Evolutionary conservation across 2,888 invertebrate species (phyloP).

Genomic region (Brassicogethes aeneus): DNA sequence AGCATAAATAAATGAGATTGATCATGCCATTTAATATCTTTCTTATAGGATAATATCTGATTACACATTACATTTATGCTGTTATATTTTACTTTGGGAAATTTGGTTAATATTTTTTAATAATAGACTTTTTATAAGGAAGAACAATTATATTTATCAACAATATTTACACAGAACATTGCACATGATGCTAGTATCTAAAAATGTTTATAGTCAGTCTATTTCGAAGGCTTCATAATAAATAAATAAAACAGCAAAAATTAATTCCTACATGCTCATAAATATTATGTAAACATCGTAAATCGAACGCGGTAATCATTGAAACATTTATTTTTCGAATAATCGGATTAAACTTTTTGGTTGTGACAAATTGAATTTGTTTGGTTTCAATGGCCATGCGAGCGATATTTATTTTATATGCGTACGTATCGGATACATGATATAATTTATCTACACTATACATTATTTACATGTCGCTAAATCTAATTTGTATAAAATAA

Average conservation of each 20-base stretch:
- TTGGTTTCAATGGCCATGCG: no score
- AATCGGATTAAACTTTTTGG: no score
- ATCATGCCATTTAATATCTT: no score
- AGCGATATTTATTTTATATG: no score
- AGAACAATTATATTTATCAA: slow-evolving; percentile 16
- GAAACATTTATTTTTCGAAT: no score
- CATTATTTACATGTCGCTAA: slow-evolving; percentile 14
- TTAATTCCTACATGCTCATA: slow-evolving; percentile 1
- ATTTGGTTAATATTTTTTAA: no score
- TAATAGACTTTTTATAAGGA: no score
- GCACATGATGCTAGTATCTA: slow-evolving; percentile 19
- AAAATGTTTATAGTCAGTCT: slow-evolving; percentile 20
- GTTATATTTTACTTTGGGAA: no score
- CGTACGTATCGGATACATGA: neutral
- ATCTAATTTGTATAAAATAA: slow-evolving; percentile 14
- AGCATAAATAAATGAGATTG: no score
- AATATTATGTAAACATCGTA: slow-evolving; percentile 1
- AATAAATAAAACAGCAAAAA: slow-evolving; percentile 16
- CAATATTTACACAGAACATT: slow-evolving; percentile 18
- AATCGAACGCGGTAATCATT: neutral
- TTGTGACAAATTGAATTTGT: no score
- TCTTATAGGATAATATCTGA: no score
- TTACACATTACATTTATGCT: no score
- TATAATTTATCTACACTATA: slow-evolving; percentile 14
- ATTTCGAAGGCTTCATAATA: slow-evolving; percentile 23